Conservation (phyloP, 2,888 invertebrate species). For the Microchrysa polita region DNA sequence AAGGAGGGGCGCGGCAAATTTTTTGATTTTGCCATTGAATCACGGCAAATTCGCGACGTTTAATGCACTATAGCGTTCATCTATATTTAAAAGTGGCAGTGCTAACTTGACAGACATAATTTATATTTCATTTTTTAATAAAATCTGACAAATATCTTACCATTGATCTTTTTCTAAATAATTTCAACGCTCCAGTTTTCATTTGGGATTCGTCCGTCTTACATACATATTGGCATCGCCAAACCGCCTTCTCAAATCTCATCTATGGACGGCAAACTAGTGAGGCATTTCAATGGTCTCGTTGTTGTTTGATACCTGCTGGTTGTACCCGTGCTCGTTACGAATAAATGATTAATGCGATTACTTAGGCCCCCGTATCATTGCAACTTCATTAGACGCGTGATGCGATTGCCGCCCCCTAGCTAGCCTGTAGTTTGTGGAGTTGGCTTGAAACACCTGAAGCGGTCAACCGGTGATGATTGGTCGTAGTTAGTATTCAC, state of each 20-base stretch:
- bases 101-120: too few relatives aligned
- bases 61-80: too few relatives aligned
- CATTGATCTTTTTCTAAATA: neutral
- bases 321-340: constrained; percentile 1
- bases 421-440: neutral
- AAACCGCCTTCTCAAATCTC: constrained; percentile 5
- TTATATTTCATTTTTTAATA: too few relatives aligned
- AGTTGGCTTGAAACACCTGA: neutral
- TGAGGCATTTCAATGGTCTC: neutral
- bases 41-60: too few relatives aligned
- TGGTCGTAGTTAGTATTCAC: neutral
- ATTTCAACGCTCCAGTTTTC: neutral
- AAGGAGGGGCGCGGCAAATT: too few relatives aligned
- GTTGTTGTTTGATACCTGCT: neutral
- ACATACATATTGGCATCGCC: neutral
- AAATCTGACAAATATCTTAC: too few relatives aligned
- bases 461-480: neutral
- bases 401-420: constrained; percentile 37
- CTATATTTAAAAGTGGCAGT: too few relatives aligned
- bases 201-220: neutral
- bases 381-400: constrained; percentile 42
- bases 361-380: constrained; percentile 40
- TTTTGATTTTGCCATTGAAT: too few relatives aligned
- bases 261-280: neutral
- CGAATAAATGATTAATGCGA: constrained; percentile 36